Conservation (phyloP, 1,140 invertebrate species). For the Rhopalosiphum padi region DNA sequence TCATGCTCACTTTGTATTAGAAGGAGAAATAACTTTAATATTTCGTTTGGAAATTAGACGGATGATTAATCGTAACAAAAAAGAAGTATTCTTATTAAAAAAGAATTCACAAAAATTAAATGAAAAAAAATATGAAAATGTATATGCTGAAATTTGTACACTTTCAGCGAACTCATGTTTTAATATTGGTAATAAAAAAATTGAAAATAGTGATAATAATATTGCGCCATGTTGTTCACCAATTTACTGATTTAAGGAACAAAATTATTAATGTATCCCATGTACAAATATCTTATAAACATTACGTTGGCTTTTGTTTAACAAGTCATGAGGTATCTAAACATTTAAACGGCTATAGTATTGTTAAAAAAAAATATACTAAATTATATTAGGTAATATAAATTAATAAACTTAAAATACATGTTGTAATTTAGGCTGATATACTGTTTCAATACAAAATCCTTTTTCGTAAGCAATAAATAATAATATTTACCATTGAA, state of each 20-base stretch:
- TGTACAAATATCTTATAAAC: not conserved
- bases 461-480: too few species aligned
- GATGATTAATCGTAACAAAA: not conserved
- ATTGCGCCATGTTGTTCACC: not conserved
- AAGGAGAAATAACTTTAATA: conserved; percentile 13
- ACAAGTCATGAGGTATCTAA: not conserved
- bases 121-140: not conserved
- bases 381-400: too few species aligned
- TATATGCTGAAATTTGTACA: not conserved
- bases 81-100: not conserved
- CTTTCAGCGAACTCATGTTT: not conserved
- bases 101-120: not conserved
- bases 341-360: too few species aligned
- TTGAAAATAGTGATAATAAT: not conserved
- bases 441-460: too few species aligned
- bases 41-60: not conserved
- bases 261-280: too few species aligned
- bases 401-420: too few species aligned
- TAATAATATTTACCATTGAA: too few species aligned
- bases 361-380: too few species aligned
- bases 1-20: conserved; percentile 1
- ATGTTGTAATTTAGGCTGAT: too few species aligned
- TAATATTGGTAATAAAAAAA: conserved; percentile 30
- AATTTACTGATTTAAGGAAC: not conserved
- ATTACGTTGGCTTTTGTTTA: not conserved